Conservation (phyloP, 2,113 vertebrate genomes). For the Rhombomys opimus region DNA sequence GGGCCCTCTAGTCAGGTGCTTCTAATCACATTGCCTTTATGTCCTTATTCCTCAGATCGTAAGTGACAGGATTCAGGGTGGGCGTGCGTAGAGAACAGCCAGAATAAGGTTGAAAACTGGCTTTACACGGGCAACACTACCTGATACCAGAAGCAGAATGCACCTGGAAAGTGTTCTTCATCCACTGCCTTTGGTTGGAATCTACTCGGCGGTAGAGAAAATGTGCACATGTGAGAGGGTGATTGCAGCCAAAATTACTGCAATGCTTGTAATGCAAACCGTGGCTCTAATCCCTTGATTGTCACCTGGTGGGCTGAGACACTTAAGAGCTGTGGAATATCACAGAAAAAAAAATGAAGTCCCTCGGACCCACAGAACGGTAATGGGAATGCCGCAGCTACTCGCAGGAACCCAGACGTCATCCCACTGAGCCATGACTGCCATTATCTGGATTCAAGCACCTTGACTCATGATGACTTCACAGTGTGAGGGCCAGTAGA, state of each 20-base stretch:
- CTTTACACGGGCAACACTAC: neutral
- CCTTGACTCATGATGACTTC: neutral
- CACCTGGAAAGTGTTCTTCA: neutral
- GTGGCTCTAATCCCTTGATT: neutral
- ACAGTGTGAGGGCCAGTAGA: neutral
- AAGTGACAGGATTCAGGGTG: neutral
- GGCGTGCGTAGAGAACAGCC: neutral
- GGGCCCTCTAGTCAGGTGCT: neutral
- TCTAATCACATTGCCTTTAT: neutral
- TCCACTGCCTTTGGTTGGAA: neutral
- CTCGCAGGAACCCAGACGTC: neutral
- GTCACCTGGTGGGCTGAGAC: neutral
- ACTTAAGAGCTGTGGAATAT: slow-evolving; percentile 19
- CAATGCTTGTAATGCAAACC: neutral
- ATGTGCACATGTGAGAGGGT: neutral
- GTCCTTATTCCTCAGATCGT: neutral
- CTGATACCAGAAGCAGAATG: neutral
- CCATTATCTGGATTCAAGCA: neutral
- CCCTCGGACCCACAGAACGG: neutral
- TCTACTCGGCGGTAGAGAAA: neutral
- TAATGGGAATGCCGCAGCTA: neutral
- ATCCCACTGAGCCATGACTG: neutral
- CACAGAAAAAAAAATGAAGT: neutral
- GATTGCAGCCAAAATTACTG: neutral
- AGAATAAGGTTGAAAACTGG: neutral